Conservation (phyloP, 2,888 invertebrate genomes). For the Apotomis betuletana region DNA sequence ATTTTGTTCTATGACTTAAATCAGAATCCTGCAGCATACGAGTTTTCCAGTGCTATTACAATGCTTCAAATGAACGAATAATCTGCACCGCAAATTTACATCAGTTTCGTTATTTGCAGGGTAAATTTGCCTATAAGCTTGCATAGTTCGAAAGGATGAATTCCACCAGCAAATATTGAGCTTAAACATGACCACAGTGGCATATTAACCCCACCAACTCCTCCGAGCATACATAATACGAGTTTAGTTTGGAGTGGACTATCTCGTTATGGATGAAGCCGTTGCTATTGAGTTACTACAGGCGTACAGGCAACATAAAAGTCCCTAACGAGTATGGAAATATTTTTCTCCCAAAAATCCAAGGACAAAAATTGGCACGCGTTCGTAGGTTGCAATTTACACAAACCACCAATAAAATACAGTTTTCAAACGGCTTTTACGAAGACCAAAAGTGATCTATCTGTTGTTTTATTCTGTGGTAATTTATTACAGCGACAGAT, state of each 20-base stretch:
- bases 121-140: conserved; percentile 8
- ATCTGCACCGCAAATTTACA: not conserved
- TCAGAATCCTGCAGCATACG: too few species aligned
- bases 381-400: too few species aligned
- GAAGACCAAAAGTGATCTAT: too few species aligned
- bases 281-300: conserved; percentile 5
- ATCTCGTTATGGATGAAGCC: conserved; percentile 11
- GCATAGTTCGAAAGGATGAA: conserved; percentile 35
- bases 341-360: too few species aligned
- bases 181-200: conserved; percentile 41
- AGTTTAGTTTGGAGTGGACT: conserved; percentile 23
- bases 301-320: not conserved
- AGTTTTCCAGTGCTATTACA: not conserved
- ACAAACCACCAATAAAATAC: too few species aligned
- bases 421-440: too few species aligned
- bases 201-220: not conserved
- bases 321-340: not conserved
- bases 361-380: too few species aligned
- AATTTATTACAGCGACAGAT: too few species aligned
- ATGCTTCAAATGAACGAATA: not conserved
- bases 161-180: conserved; percentile 45
- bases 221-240: conserved; percentile 17
- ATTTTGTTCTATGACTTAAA: too few species aligned
- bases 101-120: conserved; percentile 6
- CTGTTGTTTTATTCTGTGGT: too few species aligned